Evolutionary conservation across 2,888 invertebrate species (phyloP).

Genomic region (Drosophila affinis): DNA sequence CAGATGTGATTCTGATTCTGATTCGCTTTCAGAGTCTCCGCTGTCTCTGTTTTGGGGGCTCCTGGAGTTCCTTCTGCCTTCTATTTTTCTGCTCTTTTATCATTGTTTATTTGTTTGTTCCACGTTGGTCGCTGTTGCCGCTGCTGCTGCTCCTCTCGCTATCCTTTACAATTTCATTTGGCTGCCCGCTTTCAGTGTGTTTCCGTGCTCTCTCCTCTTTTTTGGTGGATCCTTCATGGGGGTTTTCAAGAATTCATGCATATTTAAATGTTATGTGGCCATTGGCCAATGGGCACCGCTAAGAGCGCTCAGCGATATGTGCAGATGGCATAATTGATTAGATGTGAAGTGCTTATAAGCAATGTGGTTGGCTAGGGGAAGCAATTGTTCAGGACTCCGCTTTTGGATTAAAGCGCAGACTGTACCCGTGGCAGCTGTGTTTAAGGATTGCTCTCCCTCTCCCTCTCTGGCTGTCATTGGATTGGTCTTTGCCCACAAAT

Average conservation of each 20-base stretch:
- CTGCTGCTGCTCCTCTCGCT: conserved; percentile 22
- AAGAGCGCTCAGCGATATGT: conserved; percentile 51
- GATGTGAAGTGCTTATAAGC: conserved; percentile 72
- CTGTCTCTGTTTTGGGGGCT: conserved; percentile 20
- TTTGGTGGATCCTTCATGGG: conserved; percentile 12
- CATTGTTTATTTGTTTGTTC: conserved; percentile 42
- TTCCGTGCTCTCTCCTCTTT: conserved; percentile 13
- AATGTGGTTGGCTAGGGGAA: conserved; percentile 12
- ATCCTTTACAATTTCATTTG: conserved; percentile 56
- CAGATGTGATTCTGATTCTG: conserved; percentile 31
- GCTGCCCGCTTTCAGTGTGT: conserved; percentile 40
- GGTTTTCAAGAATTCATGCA: conserved; percentile 65
- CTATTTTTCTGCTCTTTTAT: conserved; percentile 4
- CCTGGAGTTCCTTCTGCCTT: conserved; percentile 14
- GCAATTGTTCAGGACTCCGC: conserved; percentile 17
- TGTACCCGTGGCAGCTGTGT: conserved; percentile 23
- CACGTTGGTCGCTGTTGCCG: conserved; percentile 18
- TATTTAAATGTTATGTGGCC: conserved; percentile 74
- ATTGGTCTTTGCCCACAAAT: conserved; percentile 26
- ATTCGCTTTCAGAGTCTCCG: conserved; percentile 37
- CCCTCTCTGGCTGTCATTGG: conserved; percentile 10
- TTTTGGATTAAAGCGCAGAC: conserved; percentile 19
- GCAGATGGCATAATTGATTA: conserved; percentile 74
- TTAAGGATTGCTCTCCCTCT: conserved; percentile 19
- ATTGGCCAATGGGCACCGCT: conserved; percentile 45